phyloP scores from a whole-genome alignment of 2,888 invertebrate genomes.

The Cephus pygmeus region DNA sequence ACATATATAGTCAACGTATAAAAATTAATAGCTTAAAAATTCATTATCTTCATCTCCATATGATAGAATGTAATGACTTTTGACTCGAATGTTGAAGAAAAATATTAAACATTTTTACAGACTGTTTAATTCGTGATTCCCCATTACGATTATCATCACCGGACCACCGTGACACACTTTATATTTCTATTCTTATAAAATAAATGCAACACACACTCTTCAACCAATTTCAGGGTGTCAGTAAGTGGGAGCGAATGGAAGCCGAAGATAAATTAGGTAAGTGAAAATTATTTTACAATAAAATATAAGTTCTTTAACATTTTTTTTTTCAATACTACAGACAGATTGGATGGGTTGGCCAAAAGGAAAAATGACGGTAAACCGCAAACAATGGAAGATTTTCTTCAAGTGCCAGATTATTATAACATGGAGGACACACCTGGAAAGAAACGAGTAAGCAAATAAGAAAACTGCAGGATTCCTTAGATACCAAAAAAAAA shows the following conservation, averaged over 20 bases:
- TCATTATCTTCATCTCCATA: no score
- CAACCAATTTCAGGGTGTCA: constrained; percentile 49
- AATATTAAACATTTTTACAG: no score
- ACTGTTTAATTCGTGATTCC: no score
- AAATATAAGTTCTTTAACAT: constrained; percentile 1
- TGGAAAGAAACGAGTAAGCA: constrained; percentile 90
- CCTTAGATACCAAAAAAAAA: constrained; percentile 40
- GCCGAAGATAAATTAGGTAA: constrained; percentile 62
- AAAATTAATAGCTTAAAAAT: no score
- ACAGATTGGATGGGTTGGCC: constrained; percentile 91
- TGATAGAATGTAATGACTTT: no score
- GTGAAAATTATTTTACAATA: constrained; percentile 4
- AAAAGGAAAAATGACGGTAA: constrained; percentile 75
- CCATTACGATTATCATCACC: no score
- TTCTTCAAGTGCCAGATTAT: constrained; percentile 86
- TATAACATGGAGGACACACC: constrained; percentile 71
- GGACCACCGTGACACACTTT: neutral
- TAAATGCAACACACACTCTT: neutral
- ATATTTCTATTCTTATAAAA: neutral
- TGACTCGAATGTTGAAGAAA: no score
- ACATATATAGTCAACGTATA: no score
- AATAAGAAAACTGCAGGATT: neutral
- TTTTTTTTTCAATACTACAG: constrained; percentile 70
- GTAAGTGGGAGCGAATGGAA: constrained; percentile 64
- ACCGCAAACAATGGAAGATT: constrained; percentile 86